These are phyloP conservation scores for Lasius fuliginosus DNA, from an alignment of 2,888 invertebrate species.

Conservation along the genomic window DNA sequence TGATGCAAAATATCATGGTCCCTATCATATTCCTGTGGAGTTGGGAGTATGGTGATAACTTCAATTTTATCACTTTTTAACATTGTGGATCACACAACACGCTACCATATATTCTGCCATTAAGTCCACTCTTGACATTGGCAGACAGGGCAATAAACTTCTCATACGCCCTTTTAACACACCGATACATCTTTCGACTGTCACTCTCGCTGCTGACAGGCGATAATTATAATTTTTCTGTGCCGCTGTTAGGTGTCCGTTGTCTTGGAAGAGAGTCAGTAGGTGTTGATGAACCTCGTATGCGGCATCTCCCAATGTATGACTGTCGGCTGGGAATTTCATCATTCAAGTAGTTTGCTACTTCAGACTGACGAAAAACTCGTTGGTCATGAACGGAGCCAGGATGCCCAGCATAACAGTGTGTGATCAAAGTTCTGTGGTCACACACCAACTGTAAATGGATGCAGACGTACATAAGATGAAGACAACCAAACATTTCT, in stretches of 20 bases:
- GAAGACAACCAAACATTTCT: background rate
- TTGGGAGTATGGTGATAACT: background rate
- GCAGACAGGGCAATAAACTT: conserved; percentile 68
- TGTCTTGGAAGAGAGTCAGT: background rate
- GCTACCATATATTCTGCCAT: conserved; percentile 72
- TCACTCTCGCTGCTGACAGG: conserved; percentile 64
- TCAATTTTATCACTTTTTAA: conserved; percentile 59
- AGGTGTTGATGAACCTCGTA: conserved; percentile 14
- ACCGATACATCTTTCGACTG: conserved; percentile 60
- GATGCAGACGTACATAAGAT: background rate
- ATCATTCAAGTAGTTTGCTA: background rate
- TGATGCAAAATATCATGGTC: background rate
- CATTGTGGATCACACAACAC: conserved; percentile 75
- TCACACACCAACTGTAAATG: conserved; percentile 16
- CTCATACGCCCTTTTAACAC: conserved; percentile 69
- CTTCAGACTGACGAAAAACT: background rate
- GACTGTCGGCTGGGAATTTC: background rate
- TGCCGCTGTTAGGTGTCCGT: background rate
- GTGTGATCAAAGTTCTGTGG: background rate
- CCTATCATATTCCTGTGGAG: background rate
- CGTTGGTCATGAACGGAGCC: background rate
- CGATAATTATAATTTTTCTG: conserved; percentile 64
- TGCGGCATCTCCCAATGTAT: conserved; percentile 8
- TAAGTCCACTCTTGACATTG: conserved; percentile 63
- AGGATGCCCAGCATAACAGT: background rate